Base-by-base conservation (phyloP, 1,140 invertebrate genomes). In the Sinonovacula constricta region DNA sequence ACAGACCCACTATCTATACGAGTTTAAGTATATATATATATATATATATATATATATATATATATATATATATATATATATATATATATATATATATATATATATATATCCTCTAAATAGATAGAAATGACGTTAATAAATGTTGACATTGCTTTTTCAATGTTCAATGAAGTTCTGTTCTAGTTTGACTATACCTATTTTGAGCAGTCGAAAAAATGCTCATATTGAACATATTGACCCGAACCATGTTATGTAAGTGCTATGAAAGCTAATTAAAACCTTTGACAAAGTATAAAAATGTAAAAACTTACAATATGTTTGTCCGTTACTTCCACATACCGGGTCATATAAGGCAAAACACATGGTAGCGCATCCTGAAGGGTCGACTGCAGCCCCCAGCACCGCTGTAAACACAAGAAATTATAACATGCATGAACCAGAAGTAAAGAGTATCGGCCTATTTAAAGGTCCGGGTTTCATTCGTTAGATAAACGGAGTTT, bases 221-320 rank as follows among this genome's bases (percentile, higher is more conserved):
- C 33, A 7, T 15, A 65, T 22, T 22, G 18, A 18, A 65, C 18
- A 14, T 34, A 45, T 4, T 65, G 0, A 18, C 2, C 18, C 18
- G 5, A 2, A 10, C 36, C 2, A 22, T 24, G 14, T 22, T n/a
- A 22, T 15, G 7, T 39, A n/a, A 1, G 5, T 18, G 7, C 14
- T 14, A 28, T 4, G 34, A n/a, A 0, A n/a, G 4, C 12, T 28
- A 3, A 0, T 39, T 65, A 3, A 65, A 18, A 31, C 22, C 2
- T 36, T 10, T 65, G 2, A 12, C 10, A 45, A 65, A 24, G 39
- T 12, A 62, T 15, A 62, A 15, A 15, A 7, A 2, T 65, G 34
- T 39, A 53, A 7, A 12, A 0, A 54, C 66, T 53, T 68, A 68
- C 66, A 68, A 56, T 54, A 68, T 33, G 66, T 68, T n/a, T 54